phyloP scores from a whole-genome alignment of 2,113 vertebrate species.

The Passer montanus region DNA sequence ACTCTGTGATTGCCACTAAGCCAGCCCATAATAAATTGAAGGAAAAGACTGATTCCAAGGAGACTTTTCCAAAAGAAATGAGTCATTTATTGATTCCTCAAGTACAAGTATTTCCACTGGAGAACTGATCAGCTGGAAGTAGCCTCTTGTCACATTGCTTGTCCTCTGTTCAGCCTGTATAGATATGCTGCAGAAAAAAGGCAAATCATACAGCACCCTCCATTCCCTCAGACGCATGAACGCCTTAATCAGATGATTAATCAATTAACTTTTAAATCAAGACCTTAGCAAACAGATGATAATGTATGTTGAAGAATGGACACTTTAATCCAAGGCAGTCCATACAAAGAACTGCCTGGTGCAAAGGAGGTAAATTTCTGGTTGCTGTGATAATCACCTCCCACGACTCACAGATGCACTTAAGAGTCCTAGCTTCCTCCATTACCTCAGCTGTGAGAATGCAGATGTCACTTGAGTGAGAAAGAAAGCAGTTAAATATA shows the following conservation, averaged over 20 bases:
- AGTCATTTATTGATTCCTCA: neutral
- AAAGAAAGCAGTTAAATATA: conserved; percentile 33
- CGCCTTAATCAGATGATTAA: neutral
- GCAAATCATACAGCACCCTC: neutral
- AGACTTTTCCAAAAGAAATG: neutral
- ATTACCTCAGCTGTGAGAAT: conserved; percentile 22
- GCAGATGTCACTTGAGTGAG: neutral
- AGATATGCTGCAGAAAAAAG: neutral
- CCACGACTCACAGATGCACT: neutral
- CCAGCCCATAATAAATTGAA: neutral
- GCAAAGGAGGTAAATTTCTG: neutral
- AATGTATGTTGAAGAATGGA: neutral
- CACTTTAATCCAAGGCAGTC: neutral
- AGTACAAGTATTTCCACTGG: neutral
- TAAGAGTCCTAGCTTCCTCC: neutral
- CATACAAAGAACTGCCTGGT: neutral
- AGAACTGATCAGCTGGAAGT: neutral
- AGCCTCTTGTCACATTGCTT: neutral
- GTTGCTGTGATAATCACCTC: neutral
- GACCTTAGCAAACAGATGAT: neutral
- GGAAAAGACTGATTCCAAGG: neutral
- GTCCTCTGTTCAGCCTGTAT: neutral
- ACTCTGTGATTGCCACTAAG: neutral
- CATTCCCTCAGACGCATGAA: neutral
- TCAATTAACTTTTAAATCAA: neutral